Percentiles rank a stretch among this genome's conserved stretches.
These are phyloP conservation scores for Gallinago jamesoni DNA, from an alignment of 2,113 vertebrate genomes.

Conservation along the genomic window DNA sequence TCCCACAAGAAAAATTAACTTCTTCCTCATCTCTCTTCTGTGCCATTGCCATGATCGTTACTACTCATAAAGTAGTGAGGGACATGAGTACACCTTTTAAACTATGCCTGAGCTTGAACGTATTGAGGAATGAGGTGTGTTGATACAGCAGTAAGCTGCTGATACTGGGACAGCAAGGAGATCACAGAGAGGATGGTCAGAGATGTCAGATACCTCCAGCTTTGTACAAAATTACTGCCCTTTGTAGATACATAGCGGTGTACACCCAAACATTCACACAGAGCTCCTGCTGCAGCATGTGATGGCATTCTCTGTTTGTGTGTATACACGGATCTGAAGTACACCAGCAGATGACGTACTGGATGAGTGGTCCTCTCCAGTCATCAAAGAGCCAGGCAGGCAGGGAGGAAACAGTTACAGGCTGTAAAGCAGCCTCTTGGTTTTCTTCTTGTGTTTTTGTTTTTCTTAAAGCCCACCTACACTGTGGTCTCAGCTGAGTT, in stretches of 20 bases:
- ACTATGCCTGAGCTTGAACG: background rate
- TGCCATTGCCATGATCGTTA: background rate
- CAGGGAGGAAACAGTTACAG: background rate
- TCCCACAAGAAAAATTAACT: background rate
- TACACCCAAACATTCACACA: background rate
- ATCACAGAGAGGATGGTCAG: background rate
- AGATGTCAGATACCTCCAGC: background rate
- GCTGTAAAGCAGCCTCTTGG: background rate
- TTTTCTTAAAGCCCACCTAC: conserved; percentile 11
- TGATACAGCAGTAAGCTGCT: background rate
- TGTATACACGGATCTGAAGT: background rate
- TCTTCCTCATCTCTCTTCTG: background rate
- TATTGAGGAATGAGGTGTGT: background rate
- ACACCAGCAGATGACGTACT: background rate
- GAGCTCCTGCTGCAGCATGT: background rate
- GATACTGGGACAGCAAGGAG: background rate
- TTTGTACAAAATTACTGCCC: background rate
- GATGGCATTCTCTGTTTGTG: conserved; percentile 1
- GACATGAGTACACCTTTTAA: background rate
- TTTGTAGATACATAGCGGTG: background rate
- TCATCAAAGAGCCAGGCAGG: background rate
- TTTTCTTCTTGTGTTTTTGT: background rate
- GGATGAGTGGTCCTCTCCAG: background rate
- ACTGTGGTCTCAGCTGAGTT: background rate
- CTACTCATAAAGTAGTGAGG: background rate